Percentiles rank a stretch among this genome's conserved stretches.
These are phyloP conservation scores for Lycaena phlaeas DNA, from an alignment of 2,888 invertebrate genomes.

Conservation along the genomic window DNA sequence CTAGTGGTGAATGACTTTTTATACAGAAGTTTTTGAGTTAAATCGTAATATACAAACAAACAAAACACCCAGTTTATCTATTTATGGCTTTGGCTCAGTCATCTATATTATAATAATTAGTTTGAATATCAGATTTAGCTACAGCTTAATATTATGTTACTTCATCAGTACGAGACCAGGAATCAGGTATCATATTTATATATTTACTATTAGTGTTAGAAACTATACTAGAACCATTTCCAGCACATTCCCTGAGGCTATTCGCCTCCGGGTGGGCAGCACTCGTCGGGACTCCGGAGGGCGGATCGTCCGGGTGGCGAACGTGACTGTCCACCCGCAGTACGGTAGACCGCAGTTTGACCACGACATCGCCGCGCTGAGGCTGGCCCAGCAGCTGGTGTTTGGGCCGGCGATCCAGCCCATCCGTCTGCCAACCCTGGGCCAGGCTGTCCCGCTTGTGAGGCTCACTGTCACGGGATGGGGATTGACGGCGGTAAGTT, in stretches of 20 bases:
- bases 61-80: too few relatives aligned
- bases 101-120: too few relatives aligned
- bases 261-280: constrained; percentile 59
- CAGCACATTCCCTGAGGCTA: constrained; percentile 20
- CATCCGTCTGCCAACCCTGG: constrained; percentile 41
- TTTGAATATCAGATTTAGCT: too few relatives aligned
- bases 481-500: constrained; percentile 60
- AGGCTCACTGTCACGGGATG: constrained; percentile 61
- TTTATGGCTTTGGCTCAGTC: too few relatives aligned
- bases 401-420: constrained; percentile 40
- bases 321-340: constrained; percentile 47
- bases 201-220: too few relatives aligned
- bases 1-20: too few relatives aligned
- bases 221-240: too few relatives aligned
- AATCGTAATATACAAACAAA: too few relatives aligned
- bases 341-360: constrained; percentile 57
- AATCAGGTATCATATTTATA: too few relatives aligned
- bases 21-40: too few relatives aligned
- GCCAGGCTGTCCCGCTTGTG: constrained; percentile 50
- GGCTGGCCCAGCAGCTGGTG: constrained; percentile 42
- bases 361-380: constrained; percentile 56
- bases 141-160: too few relatives aligned
- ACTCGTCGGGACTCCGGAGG: constrained; percentile 61
- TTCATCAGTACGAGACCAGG: too few relatives aligned
- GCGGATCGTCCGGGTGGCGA: constrained; percentile 45